phyloP scores from a whole-genome alignment of 1,140 invertebrate genomes.

The Cyphomyrmex costatus region DNA sequence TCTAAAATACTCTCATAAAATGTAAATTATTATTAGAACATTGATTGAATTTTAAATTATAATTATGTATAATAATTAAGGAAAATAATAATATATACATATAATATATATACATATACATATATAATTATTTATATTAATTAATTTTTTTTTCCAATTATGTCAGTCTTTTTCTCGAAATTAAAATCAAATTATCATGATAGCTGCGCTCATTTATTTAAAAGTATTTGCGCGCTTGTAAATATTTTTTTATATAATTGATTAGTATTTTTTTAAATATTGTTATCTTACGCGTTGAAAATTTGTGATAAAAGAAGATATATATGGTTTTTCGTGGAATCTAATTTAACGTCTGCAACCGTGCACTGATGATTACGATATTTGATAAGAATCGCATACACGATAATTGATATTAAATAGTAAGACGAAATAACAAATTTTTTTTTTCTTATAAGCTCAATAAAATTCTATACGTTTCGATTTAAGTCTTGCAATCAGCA shows the following conservation, averaged over 20 bases:
- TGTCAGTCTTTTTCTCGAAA: not conserved
- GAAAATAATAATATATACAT: too few species aligned
- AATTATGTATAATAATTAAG: not conserved
- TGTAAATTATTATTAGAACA: constrained; percentile 7
- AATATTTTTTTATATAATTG: constrained; percentile 48
- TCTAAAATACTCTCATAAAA: not conserved
- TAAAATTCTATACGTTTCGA: not conserved
- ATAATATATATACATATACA: not conserved
- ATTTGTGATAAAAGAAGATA: not conserved
- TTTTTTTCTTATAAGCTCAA: not conserved
- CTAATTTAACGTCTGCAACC: not conserved
- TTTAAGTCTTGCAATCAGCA: not conserved
- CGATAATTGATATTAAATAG: constrained; percentile 14
- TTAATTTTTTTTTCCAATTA: not conserved
- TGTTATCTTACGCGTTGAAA: not conserved
- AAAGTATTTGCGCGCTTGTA: constrained; percentile 33
- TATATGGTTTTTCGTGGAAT: not conserved
- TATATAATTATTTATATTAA: not conserved
- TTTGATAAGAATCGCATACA: not conserved
- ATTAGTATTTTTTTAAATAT: not conserved
- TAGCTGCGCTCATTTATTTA: constrained; percentile 12
- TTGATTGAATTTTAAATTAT: not conserved
- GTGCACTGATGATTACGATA: not conserved
- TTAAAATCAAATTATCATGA: not conserved
- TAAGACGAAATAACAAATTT: constrained; percentile 10